phyloP scores from a whole-genome alignment of 2,797 vertebrate genomes.

The Zenarchopterus dispar region DNA sequence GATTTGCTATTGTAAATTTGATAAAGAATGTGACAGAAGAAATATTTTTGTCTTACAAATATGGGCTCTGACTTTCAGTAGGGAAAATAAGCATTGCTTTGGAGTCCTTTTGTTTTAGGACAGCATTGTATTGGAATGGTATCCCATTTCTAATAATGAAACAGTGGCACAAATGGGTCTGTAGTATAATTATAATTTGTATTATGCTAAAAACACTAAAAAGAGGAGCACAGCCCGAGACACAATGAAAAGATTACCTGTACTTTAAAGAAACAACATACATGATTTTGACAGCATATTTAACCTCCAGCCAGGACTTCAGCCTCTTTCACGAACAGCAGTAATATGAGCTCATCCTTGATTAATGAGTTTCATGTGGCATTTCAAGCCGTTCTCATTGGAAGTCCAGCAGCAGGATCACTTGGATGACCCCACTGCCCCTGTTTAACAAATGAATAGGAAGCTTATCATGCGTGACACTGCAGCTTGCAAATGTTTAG shows the following conservation, averaged over 20 bases:
- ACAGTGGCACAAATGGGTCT: no score
- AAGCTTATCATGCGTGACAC: conserved; percentile 66
- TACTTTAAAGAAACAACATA: not conserved
- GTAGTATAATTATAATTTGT: no score
- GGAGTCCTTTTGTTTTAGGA: not conserved
- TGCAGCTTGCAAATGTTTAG: conserved; percentile 54
- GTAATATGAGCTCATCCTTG: conserved; percentile 62
- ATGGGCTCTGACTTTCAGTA: not conserved
- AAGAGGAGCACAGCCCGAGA: no score
- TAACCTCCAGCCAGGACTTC: conserved; percentile 69
- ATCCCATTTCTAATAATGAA: no score
- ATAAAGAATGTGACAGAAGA: conserved; percentile 55
- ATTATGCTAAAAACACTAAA: no score
- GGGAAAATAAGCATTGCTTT: not conserved
- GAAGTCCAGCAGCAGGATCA: conserved; percentile 68
- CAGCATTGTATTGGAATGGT: not conserved
- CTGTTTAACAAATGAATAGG: conserved; percentile 77
- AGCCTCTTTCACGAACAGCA: conserved; percentile 52
- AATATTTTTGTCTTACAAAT: not conserved
- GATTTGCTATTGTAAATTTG: conserved; percentile 74
- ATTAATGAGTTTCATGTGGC: conserved; percentile 77
- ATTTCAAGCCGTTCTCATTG: conserved; percentile 65
- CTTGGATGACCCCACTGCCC: conserved; percentile 47
- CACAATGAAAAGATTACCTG: no score
- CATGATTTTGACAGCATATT: conserved; percentile 63